Percentiles rank a stretch among this genome's conserved stretches.
phyloP scores from a whole-genome alignment of 1,140 invertebrate genomes.

The Nasonia giraulti region DNA sequence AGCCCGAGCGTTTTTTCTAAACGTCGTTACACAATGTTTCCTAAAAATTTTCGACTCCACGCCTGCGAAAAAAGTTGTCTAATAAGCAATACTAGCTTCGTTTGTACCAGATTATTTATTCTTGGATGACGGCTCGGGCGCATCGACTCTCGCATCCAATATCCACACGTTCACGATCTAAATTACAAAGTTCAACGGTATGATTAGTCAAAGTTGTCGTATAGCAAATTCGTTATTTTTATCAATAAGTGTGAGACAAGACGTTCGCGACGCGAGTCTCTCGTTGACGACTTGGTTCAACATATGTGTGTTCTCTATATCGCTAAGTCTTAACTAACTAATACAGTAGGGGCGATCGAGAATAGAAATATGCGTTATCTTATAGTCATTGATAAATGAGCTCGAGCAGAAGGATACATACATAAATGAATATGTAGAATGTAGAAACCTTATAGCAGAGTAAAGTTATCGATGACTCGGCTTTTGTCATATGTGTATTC shows the following conservation, averaged over 20 bases:
- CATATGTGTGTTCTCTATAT: slow-evolving; percentile 29
- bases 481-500: background rate
- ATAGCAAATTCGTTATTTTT: background rate
- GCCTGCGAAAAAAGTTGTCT: too few relatives aligned
- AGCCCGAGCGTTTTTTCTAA: background rate
- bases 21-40: background rate
- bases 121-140: background rate
- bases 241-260: background rate
- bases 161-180: background rate
- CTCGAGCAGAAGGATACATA: background rate
- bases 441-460: background rate
- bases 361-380: background rate
- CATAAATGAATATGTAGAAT: background rate
- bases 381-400: slow-evolving; percentile 17
- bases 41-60: background rate
- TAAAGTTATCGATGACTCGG: slow-evolving; percentile 23
- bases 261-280: background rate
- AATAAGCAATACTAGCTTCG: too few relatives aligned
- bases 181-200: background rate
- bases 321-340: slow-evolving; percentile 20
- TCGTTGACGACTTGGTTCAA: background rate
- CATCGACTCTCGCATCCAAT: background rate
- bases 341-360: background rate
- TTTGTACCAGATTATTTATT: background rate
- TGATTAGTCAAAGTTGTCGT: slow-evolving; percentile 23